Evolutionary conservation across 2,888 invertebrate species (phyloP).

Genomic region (Drosophila percnosoma): DNA sequence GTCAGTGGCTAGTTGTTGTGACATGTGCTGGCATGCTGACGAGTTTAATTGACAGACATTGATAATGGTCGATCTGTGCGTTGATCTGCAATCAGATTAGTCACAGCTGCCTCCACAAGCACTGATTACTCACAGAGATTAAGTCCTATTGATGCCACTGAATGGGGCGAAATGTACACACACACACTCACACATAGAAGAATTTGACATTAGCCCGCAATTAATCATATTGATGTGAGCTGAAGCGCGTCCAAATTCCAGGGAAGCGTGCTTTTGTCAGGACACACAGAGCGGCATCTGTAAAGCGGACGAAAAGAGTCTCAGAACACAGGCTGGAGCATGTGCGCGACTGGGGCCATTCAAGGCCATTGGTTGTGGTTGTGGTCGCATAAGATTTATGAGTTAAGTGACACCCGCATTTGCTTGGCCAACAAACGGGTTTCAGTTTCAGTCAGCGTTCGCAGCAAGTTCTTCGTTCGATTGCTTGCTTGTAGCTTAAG

Average conservation of each 20-base stretch:
- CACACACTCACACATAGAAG: conserved; percentile 3
- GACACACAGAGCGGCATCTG: conserved; percentile 48
- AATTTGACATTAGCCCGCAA: conserved; percentile 63
- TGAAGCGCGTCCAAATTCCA: conserved; percentile 50
- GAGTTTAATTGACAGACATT: conserved; percentile 68
- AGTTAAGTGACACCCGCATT: conserved; percentile 74
- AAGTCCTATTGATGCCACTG: conserved; percentile 24
- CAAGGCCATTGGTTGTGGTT: conserved; percentile 52
- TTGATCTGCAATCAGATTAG: conserved; percentile 33
- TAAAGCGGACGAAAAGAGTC: conserved; percentile 16
- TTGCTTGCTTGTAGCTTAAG: conserved; percentile 35
- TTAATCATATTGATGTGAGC: conserved; percentile 63
- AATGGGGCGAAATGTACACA: conserved; percentile 8
- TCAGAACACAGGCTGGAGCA: conserved; percentile 7
- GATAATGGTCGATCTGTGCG: conserved; percentile 52
- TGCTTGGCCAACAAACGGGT: conserved; percentile 68
- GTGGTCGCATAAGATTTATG: conserved; percentile 69
- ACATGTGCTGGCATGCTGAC: conserved; percentile 59
- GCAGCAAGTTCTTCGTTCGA: conserved; percentile 56
- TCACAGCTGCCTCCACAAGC: conserved; percentile 26
- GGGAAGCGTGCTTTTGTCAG: conserved; percentile 59
- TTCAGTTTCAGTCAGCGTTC: conserved; percentile 42
- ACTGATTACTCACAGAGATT: conserved; percentile 19
- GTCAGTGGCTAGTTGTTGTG: conserved; percentile 39
- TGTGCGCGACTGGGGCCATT: conserved; percentile 31